Evolutionary conservation across 2,797 vertebrate genomes (phyloP).

Genomic region (Sternotherus odoratus): DNA sequence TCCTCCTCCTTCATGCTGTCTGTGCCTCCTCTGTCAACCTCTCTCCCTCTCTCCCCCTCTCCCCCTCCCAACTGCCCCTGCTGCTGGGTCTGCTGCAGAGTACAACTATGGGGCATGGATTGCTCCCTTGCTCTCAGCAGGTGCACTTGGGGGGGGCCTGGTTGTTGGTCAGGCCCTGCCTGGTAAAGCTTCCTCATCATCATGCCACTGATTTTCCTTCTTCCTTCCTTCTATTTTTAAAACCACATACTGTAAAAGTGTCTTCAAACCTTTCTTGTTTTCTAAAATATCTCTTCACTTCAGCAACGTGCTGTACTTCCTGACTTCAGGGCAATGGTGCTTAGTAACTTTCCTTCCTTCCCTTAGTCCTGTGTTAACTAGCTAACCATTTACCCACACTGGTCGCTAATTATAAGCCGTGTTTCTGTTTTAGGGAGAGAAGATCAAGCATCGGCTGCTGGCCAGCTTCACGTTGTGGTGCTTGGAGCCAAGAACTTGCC

Average conservation of each 20-base stretch:
- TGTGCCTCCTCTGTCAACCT: not conserved
- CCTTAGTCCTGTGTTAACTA: not conserved
- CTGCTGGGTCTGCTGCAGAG: constrained; percentile 4
- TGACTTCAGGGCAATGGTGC: not conserved
- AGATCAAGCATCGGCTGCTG: constrained; percentile 31
- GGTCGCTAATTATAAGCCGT: not conserved
- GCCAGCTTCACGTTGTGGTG: constrained; percentile 83
- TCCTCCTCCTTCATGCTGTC: not conserved
- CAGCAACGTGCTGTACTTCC: not conserved
- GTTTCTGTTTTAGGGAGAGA: constrained; percentile 62
- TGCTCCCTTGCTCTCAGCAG: not conserved
- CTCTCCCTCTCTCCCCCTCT: no score
- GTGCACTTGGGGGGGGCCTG: not conserved
- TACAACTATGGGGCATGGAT: not conserved
- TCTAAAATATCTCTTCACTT: not conserved
- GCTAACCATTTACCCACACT: not conserved
- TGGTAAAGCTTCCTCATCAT: not conserved
- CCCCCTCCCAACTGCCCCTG: not conserved
- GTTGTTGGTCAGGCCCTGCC: not conserved
- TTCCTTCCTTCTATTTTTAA: not conserved
- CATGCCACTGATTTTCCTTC: not conserved
- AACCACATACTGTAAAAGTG: not conserved
- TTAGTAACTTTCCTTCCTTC: not conserved
- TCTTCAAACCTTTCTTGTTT: constrained; percentile 11
- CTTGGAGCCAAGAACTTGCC: constrained; percentile 81